Evolutionary conservation across 1,140 invertebrate species (phyloP).

Genomic region (Physella acuta): DNA sequence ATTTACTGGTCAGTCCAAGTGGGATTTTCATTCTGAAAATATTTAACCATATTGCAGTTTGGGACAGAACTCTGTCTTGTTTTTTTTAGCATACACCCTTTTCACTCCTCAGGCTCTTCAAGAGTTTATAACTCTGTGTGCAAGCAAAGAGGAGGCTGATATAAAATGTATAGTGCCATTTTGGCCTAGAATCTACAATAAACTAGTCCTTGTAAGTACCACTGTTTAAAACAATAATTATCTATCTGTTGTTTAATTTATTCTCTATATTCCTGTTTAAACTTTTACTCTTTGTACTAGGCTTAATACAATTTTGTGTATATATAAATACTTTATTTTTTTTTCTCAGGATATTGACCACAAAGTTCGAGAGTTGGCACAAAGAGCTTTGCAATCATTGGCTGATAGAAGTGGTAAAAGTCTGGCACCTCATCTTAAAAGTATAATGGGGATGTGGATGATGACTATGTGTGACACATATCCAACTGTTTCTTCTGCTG

Average conservation of each 20-base stretch:
- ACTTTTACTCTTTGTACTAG: no score
- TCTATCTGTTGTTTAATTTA: no score
- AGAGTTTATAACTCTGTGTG: conserved; percentile 73
- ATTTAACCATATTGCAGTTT: neutral
- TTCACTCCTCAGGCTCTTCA: conserved; percentile 69
- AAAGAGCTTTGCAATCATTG: conserved; percentile 68
- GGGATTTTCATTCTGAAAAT: neutral
- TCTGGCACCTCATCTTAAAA: conserved; percentile 77
- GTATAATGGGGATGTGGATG: conserved; percentile 68
- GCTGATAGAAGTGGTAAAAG: conserved; percentile 71
- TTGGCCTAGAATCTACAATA: conserved; percentile 77
- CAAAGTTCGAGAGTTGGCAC: conserved; percentile 73
- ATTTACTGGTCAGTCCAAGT: neutral
- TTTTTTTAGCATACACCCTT: neutral
- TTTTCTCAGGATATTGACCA: conserved; percentile 71
- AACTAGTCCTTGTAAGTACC: conserved; percentile 66
- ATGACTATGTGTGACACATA: conserved; percentile 79
- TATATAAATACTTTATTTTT: no score
- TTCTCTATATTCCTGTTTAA: no score
- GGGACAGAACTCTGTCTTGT: neutral
- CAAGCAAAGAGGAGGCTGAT: conserved; percentile 63
- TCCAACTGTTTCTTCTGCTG: conserved; percentile 75
- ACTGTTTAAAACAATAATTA: no score
- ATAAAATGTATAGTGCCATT: conserved; percentile 72
- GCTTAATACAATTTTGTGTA: no score